Evolutionary conservation across 1,140 invertebrate species (phyloP), one percentile per base, ranked within the genome.

Genomic region (Sycophila sp.): DNA sequence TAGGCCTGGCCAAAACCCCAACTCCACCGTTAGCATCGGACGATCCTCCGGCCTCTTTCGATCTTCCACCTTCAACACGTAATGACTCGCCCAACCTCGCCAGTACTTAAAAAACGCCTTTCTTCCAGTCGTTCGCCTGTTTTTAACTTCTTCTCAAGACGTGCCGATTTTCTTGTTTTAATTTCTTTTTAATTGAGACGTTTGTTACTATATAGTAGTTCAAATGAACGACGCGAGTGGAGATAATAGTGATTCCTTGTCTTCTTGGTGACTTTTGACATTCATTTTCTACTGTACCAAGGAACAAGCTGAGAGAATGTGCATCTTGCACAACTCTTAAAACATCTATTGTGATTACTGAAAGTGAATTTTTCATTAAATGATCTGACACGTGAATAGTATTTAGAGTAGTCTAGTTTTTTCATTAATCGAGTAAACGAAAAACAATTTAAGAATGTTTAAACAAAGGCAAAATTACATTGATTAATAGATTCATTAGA

Each of bases 1-100:
- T 68, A 81, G 60, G 73, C 77, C 76, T 71, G 74, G 76, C 58
- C 58, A 62, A 56, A 76, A 78, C 64, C 71, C 78, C 62, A 77
- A 71, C 59, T 72, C 75, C 36, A 69, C 70, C 59, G 69, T 72
- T 55, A 81, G 69, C 73, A 77, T 75, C 47, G 79, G 80, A 71
- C 75, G 77, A 72, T 78, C 77, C 49, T 81, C 81, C 40, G 73
- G 74, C 17, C 78, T 81, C 51, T 73, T 78, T 70, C 77, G 75
- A 38, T 76, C 79, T 26, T 68, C 75, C 63, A 76, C 77, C 19
- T 66, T 81, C 28, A 80, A 83, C 40, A 76, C 73, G 32, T 83
- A 80, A 74, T 63, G 68, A 64, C 72, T 69, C 17, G 51, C 42
- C 19, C 64, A n/a, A n/a, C n/a, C n/a, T n/a, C 47, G 13, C 42